A percentile compares a stretch with the other conserved stretches of the same genome.
Conservation (phyloP, 2,113 vertebrate genomes). For the Myotis brandtii region DNA sequence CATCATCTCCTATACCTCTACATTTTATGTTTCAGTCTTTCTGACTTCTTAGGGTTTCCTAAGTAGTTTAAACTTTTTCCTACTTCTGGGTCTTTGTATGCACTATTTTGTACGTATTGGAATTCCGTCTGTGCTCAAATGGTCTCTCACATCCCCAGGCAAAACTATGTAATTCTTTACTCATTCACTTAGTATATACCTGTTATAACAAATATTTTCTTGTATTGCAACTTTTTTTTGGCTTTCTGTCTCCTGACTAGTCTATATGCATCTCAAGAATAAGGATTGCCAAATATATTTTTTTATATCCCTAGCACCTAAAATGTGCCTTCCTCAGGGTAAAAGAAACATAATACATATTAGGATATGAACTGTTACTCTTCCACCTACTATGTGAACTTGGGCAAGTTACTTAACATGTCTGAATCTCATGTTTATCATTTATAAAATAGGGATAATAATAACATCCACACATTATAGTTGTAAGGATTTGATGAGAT, state of each 20-base stretch:
- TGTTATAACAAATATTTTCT: background rate
- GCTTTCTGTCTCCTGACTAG: background rate
- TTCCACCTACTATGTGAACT: background rate
- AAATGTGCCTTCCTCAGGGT: background rate
- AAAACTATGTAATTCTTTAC: background rate
- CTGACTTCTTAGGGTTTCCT: background rate
- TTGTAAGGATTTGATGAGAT: slow-evolving; percentile 3
- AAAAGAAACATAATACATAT: background rate
- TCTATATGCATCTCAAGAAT: background rate
- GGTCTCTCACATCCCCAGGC: background rate
- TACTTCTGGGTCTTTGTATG: background rate
- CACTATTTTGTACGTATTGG: background rate
- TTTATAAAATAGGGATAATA: slow-evolving; percentile 9
- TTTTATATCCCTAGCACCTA: background rate
- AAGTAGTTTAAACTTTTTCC: background rate
- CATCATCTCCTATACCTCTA: background rate
- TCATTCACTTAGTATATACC: background rate
- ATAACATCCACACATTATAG: background rate
- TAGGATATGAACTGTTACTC: background rate
- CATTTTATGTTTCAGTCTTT: background rate
- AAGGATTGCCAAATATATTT: background rate
- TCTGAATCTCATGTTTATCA: slow-evolving; percentile 10
- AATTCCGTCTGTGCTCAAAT: background rate
- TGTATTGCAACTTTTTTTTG: background rate
- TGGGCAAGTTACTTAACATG: background rate